Evolutionary conservation across 2,113 vertebrate genomes (phyloP).

Genomic region (Erythrolamprus reginae): DNA sequence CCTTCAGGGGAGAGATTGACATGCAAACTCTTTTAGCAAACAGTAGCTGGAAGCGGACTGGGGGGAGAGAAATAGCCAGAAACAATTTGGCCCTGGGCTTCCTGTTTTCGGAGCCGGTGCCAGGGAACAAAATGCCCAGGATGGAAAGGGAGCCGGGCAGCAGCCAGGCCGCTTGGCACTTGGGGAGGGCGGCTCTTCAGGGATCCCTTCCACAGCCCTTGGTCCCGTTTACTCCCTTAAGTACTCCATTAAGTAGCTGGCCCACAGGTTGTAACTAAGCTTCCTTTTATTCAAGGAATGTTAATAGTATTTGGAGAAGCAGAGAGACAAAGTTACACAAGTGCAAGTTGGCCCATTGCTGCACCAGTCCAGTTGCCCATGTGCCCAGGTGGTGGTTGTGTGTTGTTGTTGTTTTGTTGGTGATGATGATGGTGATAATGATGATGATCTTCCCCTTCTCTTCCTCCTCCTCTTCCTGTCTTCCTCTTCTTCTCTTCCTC

Average conservation of each 20-base stretch:
- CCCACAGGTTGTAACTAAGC: background rate
- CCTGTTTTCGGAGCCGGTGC: background rate
- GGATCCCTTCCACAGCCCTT: too few species aligned
- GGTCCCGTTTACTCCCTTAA: too few species aligned
- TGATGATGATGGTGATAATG: too few species aligned
- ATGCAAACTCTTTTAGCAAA: background rate
- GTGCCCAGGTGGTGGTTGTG: background rate
- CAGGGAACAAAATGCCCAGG: background rate
- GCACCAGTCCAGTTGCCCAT: background rate
- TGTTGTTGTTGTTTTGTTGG: background rate
- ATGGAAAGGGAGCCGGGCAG: background rate
- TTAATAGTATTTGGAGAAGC: background rate
- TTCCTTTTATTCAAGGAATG: background rate
- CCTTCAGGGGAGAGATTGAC: background rate
- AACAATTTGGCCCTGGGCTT: background rate
- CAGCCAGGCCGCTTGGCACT: background rate
- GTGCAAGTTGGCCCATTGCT: background rate
- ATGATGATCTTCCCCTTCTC: too few species aligned
- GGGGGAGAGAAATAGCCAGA: background rate
- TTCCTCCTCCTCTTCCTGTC: rapidly evolving
- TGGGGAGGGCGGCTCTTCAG: background rate
- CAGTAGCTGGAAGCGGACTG: constrained; percentile 9
- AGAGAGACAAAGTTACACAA: background rate
- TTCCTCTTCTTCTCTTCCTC: background rate
- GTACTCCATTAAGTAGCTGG: background rate